Base-by-base conservation (phyloP, 92 coral and sea anemone genomes). In the Palythoa heliodiscus region DNA sequence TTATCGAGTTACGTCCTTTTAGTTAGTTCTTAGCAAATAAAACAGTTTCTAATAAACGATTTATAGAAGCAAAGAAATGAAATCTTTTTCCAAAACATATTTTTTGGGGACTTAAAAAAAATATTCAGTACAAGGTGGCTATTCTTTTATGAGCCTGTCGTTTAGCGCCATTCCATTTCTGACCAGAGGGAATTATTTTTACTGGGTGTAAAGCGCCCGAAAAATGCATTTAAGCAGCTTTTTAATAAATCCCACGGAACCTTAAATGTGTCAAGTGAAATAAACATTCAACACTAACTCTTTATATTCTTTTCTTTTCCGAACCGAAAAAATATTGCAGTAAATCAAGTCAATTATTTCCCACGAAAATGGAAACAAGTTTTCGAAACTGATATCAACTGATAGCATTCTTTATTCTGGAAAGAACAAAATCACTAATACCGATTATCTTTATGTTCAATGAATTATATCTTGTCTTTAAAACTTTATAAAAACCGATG, bases 241-340 rank as follows among this genome's bases (percentile, higher is more conserved):
- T 73, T 23, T 54, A 52, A 53, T 76, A 76, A 76, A 25, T 76
- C 81, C 81, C 23, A 64, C 50, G 67, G 66, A 53, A 54, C 81
- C 22, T 24, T 25, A 35, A 23, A 24, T 67, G 54, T 76, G 81
- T 54, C 67, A 76, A 9, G 25, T 24, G 47, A 54, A 29, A 20
- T 29, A 76, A 76, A 76, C n/a, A 50, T 74, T 74, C 78, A 74
- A 74, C 50, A 55, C 54, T 76, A 76, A 76, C 25, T 53, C 68
- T 76, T 76, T 25, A 76, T 76, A 11, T 53, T 54, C 81, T 43
- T 54, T 55, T 52, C 22, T 29, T 23, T 54, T 35, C 47, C 50
- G 43, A 54, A 24, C 35, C n/a, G 23, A 35, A 76, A 54, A 52
- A 53, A 24, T 54, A 13, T 25, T 39, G 15, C 11, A 0, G 2